These are phyloP conservation scores for Arctocebus calabarensis DNA, from an alignment of 2,797 vertebrate genomes.

Conservation along the genomic window DNA sequence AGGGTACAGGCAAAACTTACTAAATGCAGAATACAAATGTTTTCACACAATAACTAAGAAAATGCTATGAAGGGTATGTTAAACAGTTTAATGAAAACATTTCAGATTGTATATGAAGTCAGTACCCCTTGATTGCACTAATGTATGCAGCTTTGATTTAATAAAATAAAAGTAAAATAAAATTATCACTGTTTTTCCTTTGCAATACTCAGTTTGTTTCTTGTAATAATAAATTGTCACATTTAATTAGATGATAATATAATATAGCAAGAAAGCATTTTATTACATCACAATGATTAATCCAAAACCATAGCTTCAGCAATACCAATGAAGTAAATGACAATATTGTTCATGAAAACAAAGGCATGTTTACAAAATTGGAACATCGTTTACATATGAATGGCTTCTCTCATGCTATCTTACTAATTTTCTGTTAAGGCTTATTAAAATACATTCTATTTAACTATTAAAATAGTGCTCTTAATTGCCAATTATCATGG, in stretches of 20 bases:
- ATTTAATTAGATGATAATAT: background rate
- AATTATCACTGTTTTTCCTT: background rate
- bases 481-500: background rate
- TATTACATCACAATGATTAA: slow-evolving; percentile 5
- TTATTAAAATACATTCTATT: background rate
- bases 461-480: slow-evolving; percentile 24
- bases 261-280: background rate
- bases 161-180: too few species aligned
- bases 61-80: too few species aligned
- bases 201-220: slow-evolving; percentile 33
- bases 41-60: too few species aligned
- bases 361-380: background rate
- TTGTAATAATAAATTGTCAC: background rate
- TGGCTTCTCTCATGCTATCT: background rate
- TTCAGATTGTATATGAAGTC: too few species aligned
- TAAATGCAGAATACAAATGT: too few species aligned
- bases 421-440: background rate
- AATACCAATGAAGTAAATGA: background rate
- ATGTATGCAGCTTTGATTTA: too few species aligned
- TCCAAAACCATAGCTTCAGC: background rate
- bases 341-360: slow-evolving; percentile 3
- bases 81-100: too few species aligned
- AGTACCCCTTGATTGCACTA: too few species aligned
- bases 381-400: background rate
- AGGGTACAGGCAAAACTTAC: too few species aligned